Evolutionary conservation across 2,888 invertebrate genomes (phyloP).

Genomic region (Melieria picta): DNA sequence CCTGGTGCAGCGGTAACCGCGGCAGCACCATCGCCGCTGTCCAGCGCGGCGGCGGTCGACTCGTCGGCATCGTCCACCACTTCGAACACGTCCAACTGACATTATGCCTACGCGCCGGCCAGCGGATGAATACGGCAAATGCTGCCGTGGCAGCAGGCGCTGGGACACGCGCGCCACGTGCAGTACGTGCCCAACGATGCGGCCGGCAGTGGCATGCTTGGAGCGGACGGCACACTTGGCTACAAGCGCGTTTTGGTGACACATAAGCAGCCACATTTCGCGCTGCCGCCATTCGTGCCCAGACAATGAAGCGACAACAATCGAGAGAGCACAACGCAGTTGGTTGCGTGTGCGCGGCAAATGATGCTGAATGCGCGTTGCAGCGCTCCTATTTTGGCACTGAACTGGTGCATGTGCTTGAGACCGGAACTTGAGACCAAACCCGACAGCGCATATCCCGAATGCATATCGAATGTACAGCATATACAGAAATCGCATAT

Average conservation of each 20-base stretch:
- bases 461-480: constrained; percentile 27
- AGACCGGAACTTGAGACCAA: not conserved
- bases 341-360: too few species aligned
- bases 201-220: not conserved
- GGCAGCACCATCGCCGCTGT: constrained; percentile 5
- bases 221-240: not conserved
- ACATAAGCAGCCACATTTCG: not conserved
- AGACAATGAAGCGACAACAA: not conserved
- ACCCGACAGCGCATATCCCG: constrained; percentile 28
- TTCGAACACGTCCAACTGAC: constrained; percentile 54
- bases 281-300: constrained; percentile 12
- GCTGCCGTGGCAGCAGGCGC: constrained; percentile 37
- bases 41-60: constrained; percentile 19
- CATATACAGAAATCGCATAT: constrained; percentile 3
- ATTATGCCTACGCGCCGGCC: constrained; percentile 56
- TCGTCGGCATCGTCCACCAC: constrained; percentile 36
- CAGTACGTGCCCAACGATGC: constrained; percentile 27
- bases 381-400: too few species aligned
- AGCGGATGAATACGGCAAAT: constrained; percentile 55
- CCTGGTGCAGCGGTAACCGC: not conserved
- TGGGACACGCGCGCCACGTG: constrained; percentile 8
- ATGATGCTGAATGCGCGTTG: too few species aligned
- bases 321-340: not conserved
- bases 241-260: not conserved
- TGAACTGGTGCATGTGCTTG: too few species aligned